Evolutionary conservation across 1,140 invertebrate genomes (phyloP), one percentile per base, ranked within the genome.

Genomic region (Muscidifurax raptorellus): DNA sequence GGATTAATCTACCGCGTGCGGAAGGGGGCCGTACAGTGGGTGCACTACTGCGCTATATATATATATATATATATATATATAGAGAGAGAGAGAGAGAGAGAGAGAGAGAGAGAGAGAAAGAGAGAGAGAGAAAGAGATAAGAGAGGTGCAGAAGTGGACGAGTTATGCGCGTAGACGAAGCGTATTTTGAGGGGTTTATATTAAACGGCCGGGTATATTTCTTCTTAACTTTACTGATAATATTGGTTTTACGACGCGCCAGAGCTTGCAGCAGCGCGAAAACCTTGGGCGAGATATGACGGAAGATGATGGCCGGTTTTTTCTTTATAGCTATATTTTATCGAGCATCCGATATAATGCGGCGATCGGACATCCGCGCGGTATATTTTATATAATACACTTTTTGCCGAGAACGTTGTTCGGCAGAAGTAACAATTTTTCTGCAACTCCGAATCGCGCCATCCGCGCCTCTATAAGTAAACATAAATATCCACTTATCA

Each of bases 141-240:
- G 44, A 2, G 22, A 79, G 36, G 27, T 25, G 66, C 10, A 40
- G 36, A 28, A n/a, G n/a, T n/a, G n/a, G 9, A 22, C n/a, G 30
- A 36, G 1, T 66, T 40, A 13, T 40, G 15, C 59, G 28, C 36
- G 9, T 44, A 15, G 3, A 18, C 2, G 27, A 10, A 66, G 36
- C n/a, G 22, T 22, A 71, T 80, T 80, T 80, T 30, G 25, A 47
- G 66, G 13, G 64, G 67, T 80, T 69, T 80, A 80, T 44, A 7
- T 5, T 28, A 28, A 77, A 27, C 32, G 67, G 2, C 13, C 52
- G 52, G 4, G 52, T 47, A 15, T 59, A 18, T 59, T 59, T 59
- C 18, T n/a, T 22, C 52, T 22, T 22, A 5, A 18, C 52, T 59
- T 10, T n/a, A 59, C 52, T n/a, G 52, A 59, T 59, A 59, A 59